Percentiles rank a stretch among this genome's conserved stretches.
phyloP scores from a whole-genome alignment of 2,797 vertebrate genomes.

The Leucoraja ocellata region DNA sequence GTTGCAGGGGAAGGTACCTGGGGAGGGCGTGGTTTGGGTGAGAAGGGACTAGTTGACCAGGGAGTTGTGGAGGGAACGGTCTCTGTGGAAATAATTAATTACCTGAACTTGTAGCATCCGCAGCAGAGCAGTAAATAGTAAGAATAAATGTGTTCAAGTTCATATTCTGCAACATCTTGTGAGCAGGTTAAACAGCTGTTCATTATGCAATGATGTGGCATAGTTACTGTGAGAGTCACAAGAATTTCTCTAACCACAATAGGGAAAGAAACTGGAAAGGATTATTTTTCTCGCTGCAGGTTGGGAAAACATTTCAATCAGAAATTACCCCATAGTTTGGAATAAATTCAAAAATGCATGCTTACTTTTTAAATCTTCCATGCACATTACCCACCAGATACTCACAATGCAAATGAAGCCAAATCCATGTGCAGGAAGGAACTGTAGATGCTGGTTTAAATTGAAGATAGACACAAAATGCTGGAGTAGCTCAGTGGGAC shows the following conservation, averaged over 20 bases:
- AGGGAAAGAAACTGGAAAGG: neutral
- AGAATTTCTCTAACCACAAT: neutral
- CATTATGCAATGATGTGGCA: neutral
- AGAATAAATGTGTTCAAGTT: neutral
- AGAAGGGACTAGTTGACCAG: no score
- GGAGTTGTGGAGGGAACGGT: no score
- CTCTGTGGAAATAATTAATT: neutral
- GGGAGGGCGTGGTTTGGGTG: no score
- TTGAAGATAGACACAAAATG: no score
- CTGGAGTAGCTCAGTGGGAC: no score
- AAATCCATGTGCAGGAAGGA: no score
- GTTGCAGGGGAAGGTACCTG: no score
- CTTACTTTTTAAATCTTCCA: neutral
- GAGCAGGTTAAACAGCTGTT: conserved; percentile 38
- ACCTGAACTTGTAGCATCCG: conserved; percentile 27
- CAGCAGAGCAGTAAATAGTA: neutral
- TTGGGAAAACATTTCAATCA: neutral
- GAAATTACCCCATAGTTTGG: neutral
- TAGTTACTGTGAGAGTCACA: neutral
- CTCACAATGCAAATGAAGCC: no score
- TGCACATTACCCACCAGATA: no score
- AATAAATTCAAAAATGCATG: neutral
- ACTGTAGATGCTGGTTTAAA: no score
- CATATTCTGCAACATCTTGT: conserved; percentile 39
- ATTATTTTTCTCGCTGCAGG: neutral